phyloP scores from a whole-genome alignment of 2,113 vertebrate species.

The Tachuris rubrigastra region DNA sequence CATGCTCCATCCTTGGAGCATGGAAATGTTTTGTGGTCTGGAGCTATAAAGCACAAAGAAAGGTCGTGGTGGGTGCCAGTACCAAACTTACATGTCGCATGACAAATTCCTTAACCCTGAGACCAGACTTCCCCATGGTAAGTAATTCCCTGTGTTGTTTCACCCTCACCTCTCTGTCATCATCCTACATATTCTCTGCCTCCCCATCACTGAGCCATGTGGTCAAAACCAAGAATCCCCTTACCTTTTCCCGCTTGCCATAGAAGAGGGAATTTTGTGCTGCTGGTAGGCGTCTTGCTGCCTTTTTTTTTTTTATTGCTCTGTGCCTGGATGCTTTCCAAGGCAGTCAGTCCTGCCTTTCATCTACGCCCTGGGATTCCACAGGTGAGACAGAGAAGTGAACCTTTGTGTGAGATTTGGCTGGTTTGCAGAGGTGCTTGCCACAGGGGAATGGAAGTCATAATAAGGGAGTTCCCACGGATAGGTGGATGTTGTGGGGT shows the following conservation, averaged over 20 bases:
- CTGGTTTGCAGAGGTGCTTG: slow-evolving; percentile 9
- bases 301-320: not conserved
- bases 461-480: slow-evolving; percentile 55
- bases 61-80: not conserved
- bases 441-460: slow-evolving; percentile 35
- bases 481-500: not conserved
- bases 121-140: not conserved
- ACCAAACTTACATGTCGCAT: fast-evolving
- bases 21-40: not conserved
- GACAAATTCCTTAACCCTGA: not conserved
- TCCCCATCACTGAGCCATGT: not conserved
- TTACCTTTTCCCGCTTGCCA: fast-evolving
- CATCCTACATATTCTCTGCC: not conserved
- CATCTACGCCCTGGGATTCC: slow-evolving; percentile 1
- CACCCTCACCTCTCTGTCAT: not conserved
- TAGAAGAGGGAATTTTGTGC: not conserved
- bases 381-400: slow-evolving; percentile 16
- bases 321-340: not conserved
- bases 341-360: not conserved
- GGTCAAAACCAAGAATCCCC: not conserved
- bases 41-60: not conserved
- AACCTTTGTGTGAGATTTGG: slow-evolving; percentile 47
- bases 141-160: not conserved
- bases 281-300: not conserved
- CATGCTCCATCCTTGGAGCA: not conserved